phyloP scores from a whole-genome alignment of 92 coral and sea anemone genomes.

The Nematostella vectensis region DNA sequence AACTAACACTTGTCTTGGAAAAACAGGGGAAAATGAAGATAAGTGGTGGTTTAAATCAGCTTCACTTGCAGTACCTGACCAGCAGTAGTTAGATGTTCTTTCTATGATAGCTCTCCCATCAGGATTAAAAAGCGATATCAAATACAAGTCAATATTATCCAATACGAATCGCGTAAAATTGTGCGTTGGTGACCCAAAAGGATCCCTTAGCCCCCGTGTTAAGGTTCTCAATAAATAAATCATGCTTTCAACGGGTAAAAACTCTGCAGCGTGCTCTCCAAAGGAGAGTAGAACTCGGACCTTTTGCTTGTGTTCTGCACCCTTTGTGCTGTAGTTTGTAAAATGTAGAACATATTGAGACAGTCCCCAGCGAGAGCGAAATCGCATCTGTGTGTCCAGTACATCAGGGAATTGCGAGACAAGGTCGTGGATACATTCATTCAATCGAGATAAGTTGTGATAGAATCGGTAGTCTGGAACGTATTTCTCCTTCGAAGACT shows the following conservation, averaged over 20 bases:
- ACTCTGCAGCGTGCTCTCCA: conserved; percentile 82
- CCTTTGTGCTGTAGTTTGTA: conserved; percentile 32
- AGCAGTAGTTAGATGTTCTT: conserved; percentile 56
- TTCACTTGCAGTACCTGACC: conserved; percentile 54
- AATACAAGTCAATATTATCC: conserved; percentile 47
- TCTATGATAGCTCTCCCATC: conserved; percentile 65
- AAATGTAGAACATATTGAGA: conserved; percentile 62
- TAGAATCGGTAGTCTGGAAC: conserved; percentile 55
- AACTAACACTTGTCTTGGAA: conserved; percentile 14
- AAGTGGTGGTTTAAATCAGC: conserved; percentile 42
- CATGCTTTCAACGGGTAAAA: conserved; percentile 77
- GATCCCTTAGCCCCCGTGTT: conserved; percentile 43
- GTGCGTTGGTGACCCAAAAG: conserved; percentile 10
- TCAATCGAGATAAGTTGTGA: conserved; percentile 60
- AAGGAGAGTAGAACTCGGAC: conserved; percentile 41
- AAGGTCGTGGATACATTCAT: conserved; percentile 59
- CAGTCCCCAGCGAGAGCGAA: conserved; percentile 71
- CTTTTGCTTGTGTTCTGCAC: conserved; percentile 4
- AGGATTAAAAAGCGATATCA: conserved; percentile 59
- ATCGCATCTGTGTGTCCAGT: conserved; percentile 56
- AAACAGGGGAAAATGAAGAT: not conserved
- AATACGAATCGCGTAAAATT: conserved; percentile 56
- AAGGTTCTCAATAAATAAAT: conserved; percentile 48
- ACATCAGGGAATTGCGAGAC: conserved; percentile 46
- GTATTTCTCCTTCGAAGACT: conserved; percentile 41